Conservation (phyloP, 2,113 vertebrate genomes). For the Pungitius pungitius region DNA sequence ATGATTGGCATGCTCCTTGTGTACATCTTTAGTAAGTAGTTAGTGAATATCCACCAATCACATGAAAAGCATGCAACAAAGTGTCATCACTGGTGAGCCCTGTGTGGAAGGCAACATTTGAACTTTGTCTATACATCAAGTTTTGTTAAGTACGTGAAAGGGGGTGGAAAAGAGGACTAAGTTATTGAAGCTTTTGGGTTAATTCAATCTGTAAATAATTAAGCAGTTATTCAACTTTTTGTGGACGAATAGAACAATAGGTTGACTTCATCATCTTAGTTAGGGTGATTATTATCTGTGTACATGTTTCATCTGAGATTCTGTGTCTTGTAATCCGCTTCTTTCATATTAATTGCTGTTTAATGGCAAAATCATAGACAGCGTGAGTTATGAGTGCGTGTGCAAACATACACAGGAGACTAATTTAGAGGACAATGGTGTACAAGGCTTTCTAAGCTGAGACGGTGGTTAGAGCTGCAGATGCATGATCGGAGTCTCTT, state of each 20-base stretch:
- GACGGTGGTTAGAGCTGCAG: slow-evolving; percentile 25
- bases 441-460: slow-evolving; percentile 22
- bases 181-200: not conserved
- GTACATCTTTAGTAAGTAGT: not conserved
- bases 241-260: not conserved
- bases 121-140: not conserved
- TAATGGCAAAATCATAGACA: slow-evolving; percentile 21
- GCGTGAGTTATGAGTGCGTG: not conserved
- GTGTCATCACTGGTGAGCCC: not conserved
- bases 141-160: not conserved
- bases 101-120: not conserved
- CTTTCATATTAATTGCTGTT: slow-evolving; percentile 26
- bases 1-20: not conserved
- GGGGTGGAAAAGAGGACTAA: not conserved
- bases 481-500: slow-evolving; percentile 17
- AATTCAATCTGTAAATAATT: not conserved
- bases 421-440: slow-evolving; percentile 17
- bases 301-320: not conserved
- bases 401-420: slow-evolving; percentile 18
- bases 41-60: not conserved
- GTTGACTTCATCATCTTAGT: not conserved
- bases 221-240: not conserved
- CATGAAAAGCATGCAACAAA: not conserved
- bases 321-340: slow-evolving; percentile 16
- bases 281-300: not conserved